Conservation (phyloP, 2,888 invertebrate species). For the Nemotelus pantherinus region DNA sequence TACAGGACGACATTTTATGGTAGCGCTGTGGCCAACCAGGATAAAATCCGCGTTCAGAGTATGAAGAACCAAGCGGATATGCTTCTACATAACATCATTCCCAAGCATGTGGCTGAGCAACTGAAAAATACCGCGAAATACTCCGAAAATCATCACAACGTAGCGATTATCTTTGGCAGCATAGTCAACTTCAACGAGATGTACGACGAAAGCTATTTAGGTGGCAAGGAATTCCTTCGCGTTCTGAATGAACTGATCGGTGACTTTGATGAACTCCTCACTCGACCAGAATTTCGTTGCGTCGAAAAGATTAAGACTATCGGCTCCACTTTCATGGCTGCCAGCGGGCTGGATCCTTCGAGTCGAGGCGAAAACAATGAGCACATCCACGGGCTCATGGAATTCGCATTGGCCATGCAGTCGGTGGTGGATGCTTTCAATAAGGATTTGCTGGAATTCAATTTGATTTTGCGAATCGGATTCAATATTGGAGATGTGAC, state of each 20-base stretch:
- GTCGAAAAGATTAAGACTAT: slow-evolving; percentile 99
- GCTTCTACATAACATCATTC: slow-evolving; percentile 96
- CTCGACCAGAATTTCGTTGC: slow-evolving; percentile 80
- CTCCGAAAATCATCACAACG: slow-evolving; percentile 92
- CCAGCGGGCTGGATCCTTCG: slow-evolving; percentile 90
- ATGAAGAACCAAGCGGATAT: slow-evolving; percentile 97
- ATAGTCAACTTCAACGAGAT: slow-evolving; percentile 98
- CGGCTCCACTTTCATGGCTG: slow-evolving; percentile 97
- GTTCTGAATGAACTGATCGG: slow-evolving; percentile 96
- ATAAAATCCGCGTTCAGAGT: slow-evolving; percentile 87
- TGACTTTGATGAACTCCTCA: slow-evolving; percentile 93
- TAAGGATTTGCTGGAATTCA: slow-evolving; percentile 88
- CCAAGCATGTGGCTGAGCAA: slow-evolving; percentile 92
- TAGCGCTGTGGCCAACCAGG: slow-evolving; percentile 87
- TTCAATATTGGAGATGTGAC: slow-evolving; percentile 96
- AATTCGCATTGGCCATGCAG: slow-evolving; percentile 93
- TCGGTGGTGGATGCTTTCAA: slow-evolving; percentile 88
- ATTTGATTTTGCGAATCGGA: slow-evolving; percentile 85
- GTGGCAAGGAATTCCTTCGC: slow-evolving; percentile 92
- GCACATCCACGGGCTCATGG: slow-evolving; percentile 86
- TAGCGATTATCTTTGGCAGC: slow-evolving; percentile 94
- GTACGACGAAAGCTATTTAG: slow-evolving; percentile 96
- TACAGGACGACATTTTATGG: slow-evolving; percentile 93
- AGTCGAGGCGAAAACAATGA: slow-evolving; percentile 75
- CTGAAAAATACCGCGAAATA: slow-evolving; percentile 92